Evolutionary conservation across 2,113 vertebrate genomes (phyloP).

Genomic region (Clupea harengus): DNA sequence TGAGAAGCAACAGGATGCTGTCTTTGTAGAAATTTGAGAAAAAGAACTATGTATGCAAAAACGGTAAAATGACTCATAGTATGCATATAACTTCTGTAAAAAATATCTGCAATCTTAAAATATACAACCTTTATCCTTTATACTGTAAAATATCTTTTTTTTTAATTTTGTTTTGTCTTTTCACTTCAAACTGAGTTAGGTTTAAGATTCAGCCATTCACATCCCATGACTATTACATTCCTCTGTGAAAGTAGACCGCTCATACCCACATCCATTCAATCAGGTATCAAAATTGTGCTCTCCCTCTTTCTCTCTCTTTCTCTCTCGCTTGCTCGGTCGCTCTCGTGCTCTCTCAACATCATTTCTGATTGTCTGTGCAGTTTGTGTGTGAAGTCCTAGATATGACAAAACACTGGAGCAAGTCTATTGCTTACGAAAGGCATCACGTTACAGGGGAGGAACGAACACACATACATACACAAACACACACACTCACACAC

Average conservation of each 20-base stretch:
- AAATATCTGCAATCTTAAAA: conserved; percentile 73
- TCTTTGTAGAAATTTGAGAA: conserved; percentile 43
- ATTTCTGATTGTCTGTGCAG: conserved; percentile 74
- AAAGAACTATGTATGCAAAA: conserved; percentile 57
- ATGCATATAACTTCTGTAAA: conserved; percentile 67
- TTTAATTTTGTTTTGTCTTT: conserved; percentile 22
- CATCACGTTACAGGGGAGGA: conserved; percentile 52
- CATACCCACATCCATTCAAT: not conserved
- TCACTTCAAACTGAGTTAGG: conserved; percentile 34
- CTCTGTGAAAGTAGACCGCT: not conserved
- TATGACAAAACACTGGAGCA: conserved; percentile 65
- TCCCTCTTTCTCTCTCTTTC: not conserved
- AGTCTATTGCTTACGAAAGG: conserved; percentile 74
- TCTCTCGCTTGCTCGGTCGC: conserved; percentile 21
- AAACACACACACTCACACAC: conserved; percentile 60
- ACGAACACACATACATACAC: conserved; percentile 62
- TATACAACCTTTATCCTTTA: conserved; percentile 73
- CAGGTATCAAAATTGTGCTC: not conserved
- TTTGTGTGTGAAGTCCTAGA: conserved; percentile 67
- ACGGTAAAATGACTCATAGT: conserved; percentile 58
- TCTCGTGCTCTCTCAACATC: conserved; percentile 41
- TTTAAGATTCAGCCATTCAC: conserved; percentile 29
- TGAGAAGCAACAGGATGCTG: conserved; percentile 40
- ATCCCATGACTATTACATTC: not conserved
- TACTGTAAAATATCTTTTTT: conserved; percentile 71